These are phyloP conservation scores for Lichenostomus cassidix DNA, from an alignment of 2,113 vertebrate species.

Conservation along the genomic window DNA sequence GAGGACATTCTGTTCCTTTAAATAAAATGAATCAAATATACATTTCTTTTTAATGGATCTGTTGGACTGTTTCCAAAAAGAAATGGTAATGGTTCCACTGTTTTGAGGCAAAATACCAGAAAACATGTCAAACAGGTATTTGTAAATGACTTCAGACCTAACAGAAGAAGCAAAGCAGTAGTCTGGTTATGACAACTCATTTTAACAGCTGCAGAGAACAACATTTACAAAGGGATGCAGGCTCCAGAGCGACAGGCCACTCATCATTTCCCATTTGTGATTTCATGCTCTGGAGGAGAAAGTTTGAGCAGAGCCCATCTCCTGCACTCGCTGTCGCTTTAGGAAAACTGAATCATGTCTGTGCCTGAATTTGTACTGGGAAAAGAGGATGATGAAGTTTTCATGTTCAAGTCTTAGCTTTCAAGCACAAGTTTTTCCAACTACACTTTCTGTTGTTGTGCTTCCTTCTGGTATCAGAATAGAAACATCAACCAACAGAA, in stretches of 20 bases:
- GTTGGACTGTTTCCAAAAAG: slow-evolving; percentile 23
- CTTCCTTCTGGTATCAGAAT: background rate
- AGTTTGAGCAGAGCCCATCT: background rate
- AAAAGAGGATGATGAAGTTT: background rate
- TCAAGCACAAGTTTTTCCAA: background rate
- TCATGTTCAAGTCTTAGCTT: background rate
- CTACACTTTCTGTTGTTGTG: background rate
- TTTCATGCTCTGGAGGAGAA: background rate
- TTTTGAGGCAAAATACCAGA: slow-evolving; percentile 45
- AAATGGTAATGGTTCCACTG: background rate
- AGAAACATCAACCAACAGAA: background rate
- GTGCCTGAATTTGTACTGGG: background rate
- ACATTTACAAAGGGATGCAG: background rate
- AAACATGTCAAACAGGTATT: slow-evolving; percentile 26
- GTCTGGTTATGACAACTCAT: background rate
- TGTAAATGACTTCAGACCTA: background rate
- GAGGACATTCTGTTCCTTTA: background rate
- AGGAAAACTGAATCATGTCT: background rate
- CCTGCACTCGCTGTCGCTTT: background rate
- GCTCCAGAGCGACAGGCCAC: background rate
- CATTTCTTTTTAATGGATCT: slow-evolving; percentile 28
- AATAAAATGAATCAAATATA: background rate
- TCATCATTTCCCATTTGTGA: background rate
- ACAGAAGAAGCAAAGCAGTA: background rate
- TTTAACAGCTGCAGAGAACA: background rate